These are phyloP conservation scores for Pagrus major DNA, from an alignment of 2,113 vertebrate species.

Conservation along the genomic window DNA sequence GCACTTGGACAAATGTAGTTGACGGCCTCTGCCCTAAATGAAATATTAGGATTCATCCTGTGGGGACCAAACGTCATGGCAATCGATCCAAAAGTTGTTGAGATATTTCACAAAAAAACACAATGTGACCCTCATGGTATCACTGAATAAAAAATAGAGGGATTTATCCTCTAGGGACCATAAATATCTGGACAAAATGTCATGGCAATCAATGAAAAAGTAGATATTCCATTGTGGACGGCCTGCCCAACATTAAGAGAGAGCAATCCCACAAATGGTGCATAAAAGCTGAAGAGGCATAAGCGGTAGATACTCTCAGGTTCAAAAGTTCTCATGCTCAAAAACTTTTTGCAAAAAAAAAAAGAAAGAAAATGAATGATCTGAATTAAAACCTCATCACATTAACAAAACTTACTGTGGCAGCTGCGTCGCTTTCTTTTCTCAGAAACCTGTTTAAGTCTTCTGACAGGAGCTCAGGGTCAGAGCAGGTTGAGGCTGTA, in stretches of 20 bases:
- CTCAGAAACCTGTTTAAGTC: constrained; percentile 20
- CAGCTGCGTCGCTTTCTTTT: constrained; percentile 37
- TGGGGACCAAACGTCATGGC: not conserved
- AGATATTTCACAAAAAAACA: not conserved
- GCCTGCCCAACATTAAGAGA: too few relatives aligned
- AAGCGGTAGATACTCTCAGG: not conserved
- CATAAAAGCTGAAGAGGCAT: not conserved
- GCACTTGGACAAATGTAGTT: too few relatives aligned
- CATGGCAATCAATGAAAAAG: not conserved
- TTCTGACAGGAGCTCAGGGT: constrained; percentile 51
- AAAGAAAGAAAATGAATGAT: not conserved
- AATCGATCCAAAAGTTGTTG: not conserved
- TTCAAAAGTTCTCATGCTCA: not conserved
- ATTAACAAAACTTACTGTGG: not conserved
- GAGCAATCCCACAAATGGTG: not conserved
- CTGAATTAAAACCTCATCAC: constrained; percentile 7
- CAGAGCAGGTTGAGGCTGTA: constrained; percentile 23
- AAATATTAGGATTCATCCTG: not conserved
- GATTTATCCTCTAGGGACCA: not conserved
- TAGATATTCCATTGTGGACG: not conserved
- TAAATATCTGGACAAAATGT: not conserved
- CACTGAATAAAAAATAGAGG: too few relatives aligned
- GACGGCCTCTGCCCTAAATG: too few relatives aligned
- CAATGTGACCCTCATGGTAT: not conserved
- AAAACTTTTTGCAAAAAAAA: not conserved